Conservation (phyloP, 2,113 vertebrate species). For the Columba livia region DNA sequence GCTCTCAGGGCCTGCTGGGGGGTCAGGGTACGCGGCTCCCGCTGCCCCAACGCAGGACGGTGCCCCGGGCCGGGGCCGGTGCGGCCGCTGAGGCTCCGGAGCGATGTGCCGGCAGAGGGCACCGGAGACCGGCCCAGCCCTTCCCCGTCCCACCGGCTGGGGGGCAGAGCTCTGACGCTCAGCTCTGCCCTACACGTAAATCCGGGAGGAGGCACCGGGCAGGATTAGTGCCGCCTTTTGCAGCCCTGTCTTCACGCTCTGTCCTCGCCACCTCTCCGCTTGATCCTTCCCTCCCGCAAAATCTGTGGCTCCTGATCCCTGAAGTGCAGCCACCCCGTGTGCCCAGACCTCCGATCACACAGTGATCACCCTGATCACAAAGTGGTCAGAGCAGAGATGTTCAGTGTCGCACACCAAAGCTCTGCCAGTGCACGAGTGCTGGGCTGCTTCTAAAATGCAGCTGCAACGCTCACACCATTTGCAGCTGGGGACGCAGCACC, state of each 20-base stretch:
- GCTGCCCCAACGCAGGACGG: too few relatives aligned
- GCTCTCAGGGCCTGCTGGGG: background rate
- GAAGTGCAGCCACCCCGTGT: background rate
- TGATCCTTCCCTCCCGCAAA: background rate
- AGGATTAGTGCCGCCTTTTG: background rate
- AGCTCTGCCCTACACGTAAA: accelerated
- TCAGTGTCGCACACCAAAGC: accelerated
- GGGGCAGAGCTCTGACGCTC: background rate
- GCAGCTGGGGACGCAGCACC: background rate
- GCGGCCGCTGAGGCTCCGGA: too few relatives aligned
- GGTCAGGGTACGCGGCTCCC: background rate
- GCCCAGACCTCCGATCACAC: background rate
- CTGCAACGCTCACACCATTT: accelerated
- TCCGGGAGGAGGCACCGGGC: background rate
- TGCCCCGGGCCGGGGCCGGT: too few relatives aligned
- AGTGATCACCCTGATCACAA: too few relatives aligned
- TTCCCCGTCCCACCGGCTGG: accelerated
- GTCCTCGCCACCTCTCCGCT: accelerated
- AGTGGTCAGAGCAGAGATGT: background rate
- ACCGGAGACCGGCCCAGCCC: background rate
- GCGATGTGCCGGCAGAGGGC: background rate
- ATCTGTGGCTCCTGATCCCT: background rate
- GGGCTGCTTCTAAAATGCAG: background rate
- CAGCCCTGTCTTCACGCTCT: background rate
- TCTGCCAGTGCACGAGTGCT: background rate